Base-by-base conservation (phyloP, 2,888 invertebrate species). In the Crossocerus cetratus region DNA sequence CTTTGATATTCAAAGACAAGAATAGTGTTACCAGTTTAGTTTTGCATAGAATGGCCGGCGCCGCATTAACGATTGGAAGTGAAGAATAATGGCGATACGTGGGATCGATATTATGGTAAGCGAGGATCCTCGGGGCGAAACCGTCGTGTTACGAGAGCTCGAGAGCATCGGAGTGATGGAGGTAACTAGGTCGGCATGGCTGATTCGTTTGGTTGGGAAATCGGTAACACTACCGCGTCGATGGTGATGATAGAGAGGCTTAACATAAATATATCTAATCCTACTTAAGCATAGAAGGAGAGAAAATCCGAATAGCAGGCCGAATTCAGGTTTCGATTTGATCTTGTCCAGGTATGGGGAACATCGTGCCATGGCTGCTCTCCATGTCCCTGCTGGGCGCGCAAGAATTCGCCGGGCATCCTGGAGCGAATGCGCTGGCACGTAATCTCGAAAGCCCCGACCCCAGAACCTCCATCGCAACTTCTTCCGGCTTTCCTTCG, bases 381-480 rank as follows among this genome's bases (percentile, higher is more conserved):
- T 90, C 91, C 3, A 89, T 90, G 89, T 90, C 89, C 67, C 81
- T 91, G n/a, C 75, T 91, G 23, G 88, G 89, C 43, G 80, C 85
- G 14, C 86, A 83, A 58, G 82, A 87, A 63, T 83, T 86, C 59
- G 83, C 84, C 2, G 82, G 81, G 59, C 85, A 87, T 13, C 65
- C 79, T 14, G 76, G 71, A 3, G 72, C 78, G 20, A 74, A 78
- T n/a, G 68, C 75, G 23, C 79, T 89, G 69, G 86, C 89, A 1
- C 86, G 86, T 70, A 87, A 89, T 21, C 75, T 88, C 32, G 83
- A 87, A 65, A 85, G 86, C 8, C 86, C 86, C 4, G 21, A 64
- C n/a, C 45, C 67, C 32, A 71, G 18, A 42, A 64, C 56, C 21
- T 16, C 49, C 49, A 49, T 49, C 49, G 44, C 63, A 11, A 45